Evolutionary conservation across 1,140 invertebrate genomes (phyloP).

Genomic region (Heterodera schachtii): DNA sequence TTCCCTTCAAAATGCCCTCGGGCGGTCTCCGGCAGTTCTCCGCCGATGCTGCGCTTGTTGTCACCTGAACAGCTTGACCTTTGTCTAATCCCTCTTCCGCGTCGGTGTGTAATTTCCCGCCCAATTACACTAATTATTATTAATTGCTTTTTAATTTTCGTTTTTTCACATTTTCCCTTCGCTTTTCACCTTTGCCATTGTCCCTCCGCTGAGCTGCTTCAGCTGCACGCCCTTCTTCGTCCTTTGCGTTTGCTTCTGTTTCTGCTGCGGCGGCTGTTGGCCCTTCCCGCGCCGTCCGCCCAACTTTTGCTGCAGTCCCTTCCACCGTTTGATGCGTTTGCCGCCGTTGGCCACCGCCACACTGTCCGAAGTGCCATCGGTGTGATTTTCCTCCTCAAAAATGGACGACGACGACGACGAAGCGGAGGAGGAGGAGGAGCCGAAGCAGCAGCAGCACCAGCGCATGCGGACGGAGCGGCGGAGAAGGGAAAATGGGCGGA

Average conservation of each 20-base stretch:
- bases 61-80: background rate
- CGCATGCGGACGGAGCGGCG: background rate
- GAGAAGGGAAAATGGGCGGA: background rate
- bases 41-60: conserved; percentile 15
- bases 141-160: no score
- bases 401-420: background rate
- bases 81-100: no score
- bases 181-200: background rate
- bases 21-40: conserved; percentile 21
- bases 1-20: conserved; percentile 31
- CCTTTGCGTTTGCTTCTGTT: conserved; percentile 8
- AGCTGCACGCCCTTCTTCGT: conserved; percentile 4
- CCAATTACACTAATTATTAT: no score
- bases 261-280: background rate
- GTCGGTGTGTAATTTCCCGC: no score
- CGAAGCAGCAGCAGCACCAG: conserved; percentile 16
- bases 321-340: background rate
- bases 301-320: conserved; percentile 11
- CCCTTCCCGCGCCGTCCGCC: background rate
- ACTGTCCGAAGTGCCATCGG: background rate
- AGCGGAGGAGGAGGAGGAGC: conserved; percentile 12
- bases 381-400: conserved; percentile 6
- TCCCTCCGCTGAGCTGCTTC: background rate
- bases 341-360: conserved; percentile 22
- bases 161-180: background rate